phyloP scores from a whole-genome alignment of 2,113 vertebrate genomes.

The Prunella himalayana region DNA sequence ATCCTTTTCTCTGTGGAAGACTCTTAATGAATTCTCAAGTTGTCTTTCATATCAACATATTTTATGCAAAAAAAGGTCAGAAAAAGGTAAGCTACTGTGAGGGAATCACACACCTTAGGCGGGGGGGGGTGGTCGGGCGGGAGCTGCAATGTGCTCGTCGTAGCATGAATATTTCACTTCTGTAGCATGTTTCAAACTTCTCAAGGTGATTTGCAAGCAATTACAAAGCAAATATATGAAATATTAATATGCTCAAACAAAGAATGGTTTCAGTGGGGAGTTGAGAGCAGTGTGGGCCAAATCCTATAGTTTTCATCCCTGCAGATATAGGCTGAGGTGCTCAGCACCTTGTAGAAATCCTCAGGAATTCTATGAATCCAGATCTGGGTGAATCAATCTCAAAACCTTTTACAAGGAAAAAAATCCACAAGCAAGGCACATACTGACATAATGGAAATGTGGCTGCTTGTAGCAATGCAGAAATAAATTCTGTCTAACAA shows the following conservation, averaged over 20 bases:
- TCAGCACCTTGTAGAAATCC: neutral
- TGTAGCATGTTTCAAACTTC: neutral
- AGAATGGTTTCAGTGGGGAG: neutral
- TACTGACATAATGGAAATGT: neutral
- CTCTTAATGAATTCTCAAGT: neutral
- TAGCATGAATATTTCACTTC: neutral
- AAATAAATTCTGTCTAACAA: neutral
- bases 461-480: neutral
- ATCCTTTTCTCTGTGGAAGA: neutral
- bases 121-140: fast-evolving
- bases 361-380: neutral
- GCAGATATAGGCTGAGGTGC: neutral
- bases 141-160: neutral
- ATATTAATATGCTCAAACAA: neutral
- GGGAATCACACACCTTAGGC: neutral
- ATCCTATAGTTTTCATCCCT: neutral
- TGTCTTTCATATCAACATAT: neutral
- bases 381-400: neutral
- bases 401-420: neutral
- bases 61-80: neutral
- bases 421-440: neutral
- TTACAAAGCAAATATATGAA: neutral
- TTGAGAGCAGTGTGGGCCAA: neutral
- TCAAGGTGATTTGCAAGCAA: neutral
- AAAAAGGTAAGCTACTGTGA: neutral